Evolutionary conservation across 2,888 invertebrate species (phyloP), one percentile per base, ranked within the genome.

Genomic region (Zaprionus bogoriensis): DNA sequence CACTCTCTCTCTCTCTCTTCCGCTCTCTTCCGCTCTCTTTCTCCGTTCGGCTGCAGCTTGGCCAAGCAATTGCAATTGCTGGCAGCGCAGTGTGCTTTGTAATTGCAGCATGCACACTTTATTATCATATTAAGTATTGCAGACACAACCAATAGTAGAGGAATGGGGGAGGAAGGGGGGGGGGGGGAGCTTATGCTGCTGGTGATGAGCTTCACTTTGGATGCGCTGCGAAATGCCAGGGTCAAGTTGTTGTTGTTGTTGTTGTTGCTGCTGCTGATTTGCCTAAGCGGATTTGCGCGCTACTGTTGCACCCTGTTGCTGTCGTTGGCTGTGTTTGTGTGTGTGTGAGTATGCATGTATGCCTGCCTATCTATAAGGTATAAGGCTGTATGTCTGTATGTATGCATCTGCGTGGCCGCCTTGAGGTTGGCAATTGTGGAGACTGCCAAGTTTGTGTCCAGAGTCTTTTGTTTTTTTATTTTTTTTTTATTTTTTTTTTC

Each of bases 341-440:
- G n/a, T 19, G 17, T 12, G 4, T 38, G 19, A 28, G 20, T 41
- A 9, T 42, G 9, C 22, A 7, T 57, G 27, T n/a, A 46, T 27
- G 55, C 12, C 19, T 50, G 57, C 57, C n/a, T n/a, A n/a, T n/a
- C n/a, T n/a, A n/a, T n/a, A n/a, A n/a, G n/a, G n/a, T n/a, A n/a
- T n/a, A n/a, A n/a, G n/a, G n/a, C n/a, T 12, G 4, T 38, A 12
- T 19, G 20, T 41, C 9, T 42, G 9, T 30, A 7, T 57, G 27
- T n/a, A 46, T 27, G 55, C 12, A 19, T 50, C 53, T 57, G 70
- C 67, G 67, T 71, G 70, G 25, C 46, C 36, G 71, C 70, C 70
- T 25, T 22, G 46, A 70, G 67, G 51, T 46, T 14, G 44, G 39
- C 32, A 36, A 17, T 36, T 36, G n/a, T n/a, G 32, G 9, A 7